These are phyloP conservation scores for Sphinx pinastri DNA, from an alignment of 2,888 invertebrate genomes.

Conservation along the genomic window DNA sequence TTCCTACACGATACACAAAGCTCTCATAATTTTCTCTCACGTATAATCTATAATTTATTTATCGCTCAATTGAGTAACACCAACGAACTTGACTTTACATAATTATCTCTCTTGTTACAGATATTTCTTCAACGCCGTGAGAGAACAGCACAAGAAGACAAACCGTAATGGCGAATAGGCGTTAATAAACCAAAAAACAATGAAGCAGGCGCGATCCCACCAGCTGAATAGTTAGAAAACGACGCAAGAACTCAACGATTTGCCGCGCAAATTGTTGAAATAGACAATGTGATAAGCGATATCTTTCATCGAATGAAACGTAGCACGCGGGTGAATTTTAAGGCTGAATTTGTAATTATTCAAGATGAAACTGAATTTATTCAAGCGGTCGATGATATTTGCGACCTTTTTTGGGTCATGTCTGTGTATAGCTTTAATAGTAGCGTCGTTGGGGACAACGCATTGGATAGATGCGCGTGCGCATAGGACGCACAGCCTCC, in stretches of 20 bases:
- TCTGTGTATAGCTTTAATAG: conserved; percentile 89
- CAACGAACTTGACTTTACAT: conserved; percentile 21
- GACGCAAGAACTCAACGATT: conserved; percentile 45
- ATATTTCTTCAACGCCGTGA: conserved; percentile 62
- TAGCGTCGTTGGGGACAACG: conserved; percentile 92
- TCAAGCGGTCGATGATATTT: conserved; percentile 90
- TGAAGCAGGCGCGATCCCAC: conserved; percentile 56
- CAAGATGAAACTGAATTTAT: conserved; percentile 86
- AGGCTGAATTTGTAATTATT: conserved; percentile 38
- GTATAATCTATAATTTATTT: conserved; percentile 1
- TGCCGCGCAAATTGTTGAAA: conserved; percentile 37
- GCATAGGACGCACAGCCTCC: conserved; percentile 85
- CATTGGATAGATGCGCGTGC: conserved; percentile 92
- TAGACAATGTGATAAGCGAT: conserved; percentile 72
- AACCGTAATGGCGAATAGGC: conserved; percentile 45
- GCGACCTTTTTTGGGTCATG: conserved; percentile 92
- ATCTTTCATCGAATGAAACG: conserved; percentile 61
- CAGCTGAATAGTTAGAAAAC: conserved; percentile 64
- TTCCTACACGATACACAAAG: not conserved
- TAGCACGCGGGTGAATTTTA: conserved; percentile 54
- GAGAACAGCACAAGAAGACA: conserved; percentile 49
- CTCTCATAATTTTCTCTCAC: conserved; percentile 8
- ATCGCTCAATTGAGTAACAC: conserved; percentile 3
- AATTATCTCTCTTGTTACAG: conserved; percentile 59
- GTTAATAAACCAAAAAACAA: conserved; percentile 50